phyloP scores from a whole-genome alignment of 53 echinoderm and acorn worm genomes.

The Apostichopus leukothele region DNA sequence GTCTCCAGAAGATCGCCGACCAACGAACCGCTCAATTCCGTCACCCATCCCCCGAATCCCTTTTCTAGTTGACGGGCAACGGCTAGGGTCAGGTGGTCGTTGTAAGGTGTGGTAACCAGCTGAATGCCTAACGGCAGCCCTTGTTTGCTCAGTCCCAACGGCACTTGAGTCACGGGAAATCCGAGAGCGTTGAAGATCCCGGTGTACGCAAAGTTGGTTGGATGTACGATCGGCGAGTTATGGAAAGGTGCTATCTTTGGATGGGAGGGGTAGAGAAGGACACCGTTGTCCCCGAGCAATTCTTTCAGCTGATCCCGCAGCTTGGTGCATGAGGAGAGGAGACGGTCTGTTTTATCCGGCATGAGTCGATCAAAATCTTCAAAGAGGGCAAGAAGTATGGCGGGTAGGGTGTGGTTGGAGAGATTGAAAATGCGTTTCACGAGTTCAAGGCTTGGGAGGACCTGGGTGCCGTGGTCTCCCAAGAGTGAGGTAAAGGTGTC shows the following conservation, averaged over 20 bases:
- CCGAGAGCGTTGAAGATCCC: conserved; percentile 86
- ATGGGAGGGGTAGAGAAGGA: conserved; percentile 91
- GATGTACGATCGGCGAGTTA: conserved; percentile 85
- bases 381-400: conserved; percentile 72
- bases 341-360: conserved; percentile 62
- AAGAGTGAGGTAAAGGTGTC: conserved; percentile 69
- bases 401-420: conserved; percentile 89
- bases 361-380: conserved; percentile 63
- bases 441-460: conserved; percentile 67
- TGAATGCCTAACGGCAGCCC: conserved; percentile 91
- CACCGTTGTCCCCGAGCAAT: conserved; percentile 82
- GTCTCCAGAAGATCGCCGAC: background rate
- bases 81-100: conserved; percentile 85
- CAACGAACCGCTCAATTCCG: conserved; percentile 64
- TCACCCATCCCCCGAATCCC: conserved; percentile 94
- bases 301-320: conserved; percentile 73
- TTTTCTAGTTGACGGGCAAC: conserved; percentile 86
- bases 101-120: conserved; percentile 77
- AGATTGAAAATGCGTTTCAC: conserved; percentile 68
- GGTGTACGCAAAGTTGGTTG: conserved; percentile 86
- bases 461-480: conserved; percentile 74
- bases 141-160: conserved; percentile 79
- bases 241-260: conserved; percentile 94
- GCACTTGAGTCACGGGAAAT: conserved; percentile 91
- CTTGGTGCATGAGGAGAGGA: conserved; percentile 66